phyloP scores from a whole-genome alignment of 2,113 vertebrate species.

The Tyto alba region DNA sequence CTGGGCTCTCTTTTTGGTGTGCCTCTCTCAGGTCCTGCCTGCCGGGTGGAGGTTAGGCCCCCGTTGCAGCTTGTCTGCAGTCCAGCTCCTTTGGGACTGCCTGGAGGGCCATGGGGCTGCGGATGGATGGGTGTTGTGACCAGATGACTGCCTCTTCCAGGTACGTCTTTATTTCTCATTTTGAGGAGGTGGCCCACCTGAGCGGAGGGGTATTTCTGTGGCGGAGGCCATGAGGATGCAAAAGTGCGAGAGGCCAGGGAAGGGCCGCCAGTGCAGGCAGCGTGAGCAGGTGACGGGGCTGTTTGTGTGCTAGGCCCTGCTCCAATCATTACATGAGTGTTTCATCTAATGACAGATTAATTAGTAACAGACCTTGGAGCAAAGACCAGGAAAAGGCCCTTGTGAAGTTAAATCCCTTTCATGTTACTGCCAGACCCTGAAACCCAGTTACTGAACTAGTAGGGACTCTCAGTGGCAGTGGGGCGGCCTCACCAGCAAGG shows the following conservation, averaged over 20 bases:
- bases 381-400: not conserved
- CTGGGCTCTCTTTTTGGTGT: rapidly evolving
- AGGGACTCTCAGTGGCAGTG: rapidly evolving
- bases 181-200: not conserved
- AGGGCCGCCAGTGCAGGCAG: no score
- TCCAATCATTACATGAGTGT: not conserved
- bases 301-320: not conserved
- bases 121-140: rapidly evolving
- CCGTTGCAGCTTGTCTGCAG: not conserved
- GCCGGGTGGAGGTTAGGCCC: not conserved
- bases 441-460: not conserved
- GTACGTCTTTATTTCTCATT: not conserved
- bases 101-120: not conserved
- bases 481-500: rapidly evolving
- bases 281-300: rapidly evolving
- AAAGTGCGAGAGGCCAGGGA: not conserved
- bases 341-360: not conserved
- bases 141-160: not conserved
- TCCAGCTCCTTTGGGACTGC: not conserved
- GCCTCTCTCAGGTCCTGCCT: not conserved
- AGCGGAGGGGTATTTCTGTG: not conserved
- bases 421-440: not conserved
- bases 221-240: rapidly evolving
- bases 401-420: not conserved
- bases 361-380: not conserved